These are phyloP conservation scores for Agrotis segetum DNA, from an alignment of 2,888 invertebrate species.

Conservation along the genomic window DNA sequence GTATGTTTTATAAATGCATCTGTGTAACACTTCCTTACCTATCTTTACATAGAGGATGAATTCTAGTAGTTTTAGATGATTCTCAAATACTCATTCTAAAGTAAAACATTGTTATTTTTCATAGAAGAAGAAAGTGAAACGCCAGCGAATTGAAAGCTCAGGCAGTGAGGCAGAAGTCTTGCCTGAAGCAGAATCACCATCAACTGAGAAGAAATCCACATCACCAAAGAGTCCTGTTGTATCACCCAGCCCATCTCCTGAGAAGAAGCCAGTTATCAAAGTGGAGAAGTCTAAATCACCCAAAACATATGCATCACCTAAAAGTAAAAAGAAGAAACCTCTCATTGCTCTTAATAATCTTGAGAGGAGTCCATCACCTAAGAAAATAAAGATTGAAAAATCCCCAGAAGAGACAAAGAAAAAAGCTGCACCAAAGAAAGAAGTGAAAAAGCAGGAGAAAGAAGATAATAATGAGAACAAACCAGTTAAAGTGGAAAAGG, in stretches of 20 bases:
- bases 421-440: constrained; percentile 25
- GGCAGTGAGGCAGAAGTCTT: constrained; percentile 77
- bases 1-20: not conserved
- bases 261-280: constrained; percentile 62
- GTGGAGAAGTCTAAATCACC: constrained; percentile 69
- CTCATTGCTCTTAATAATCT: constrained; percentile 33
- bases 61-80: not conserved
- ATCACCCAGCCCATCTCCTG: constrained; percentile 33
- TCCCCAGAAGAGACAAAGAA: constrained; percentile 24
- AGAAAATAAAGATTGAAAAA: constrained; percentile 38
- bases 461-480: constrained; percentile 53
- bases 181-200: constrained; percentile 32
- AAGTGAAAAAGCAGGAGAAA: constrained; percentile 52
- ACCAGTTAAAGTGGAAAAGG: constrained; percentile 37
- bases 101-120: not conserved
- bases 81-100: not conserved
- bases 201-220: constrained; percentile 12
- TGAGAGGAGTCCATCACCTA: constrained; percentile 28
- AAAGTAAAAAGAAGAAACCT: constrained; percentile 70
- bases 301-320: constrained; percentile 80
- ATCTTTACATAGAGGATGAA: not conserved
- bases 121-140: constrained; percentile 81
- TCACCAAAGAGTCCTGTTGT: not conserved
- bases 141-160: constrained; percentile 84
- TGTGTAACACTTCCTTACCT: not conserved